Conservation (phyloP, 2,797 vertebrate species). For the Huso huso region DNA sequence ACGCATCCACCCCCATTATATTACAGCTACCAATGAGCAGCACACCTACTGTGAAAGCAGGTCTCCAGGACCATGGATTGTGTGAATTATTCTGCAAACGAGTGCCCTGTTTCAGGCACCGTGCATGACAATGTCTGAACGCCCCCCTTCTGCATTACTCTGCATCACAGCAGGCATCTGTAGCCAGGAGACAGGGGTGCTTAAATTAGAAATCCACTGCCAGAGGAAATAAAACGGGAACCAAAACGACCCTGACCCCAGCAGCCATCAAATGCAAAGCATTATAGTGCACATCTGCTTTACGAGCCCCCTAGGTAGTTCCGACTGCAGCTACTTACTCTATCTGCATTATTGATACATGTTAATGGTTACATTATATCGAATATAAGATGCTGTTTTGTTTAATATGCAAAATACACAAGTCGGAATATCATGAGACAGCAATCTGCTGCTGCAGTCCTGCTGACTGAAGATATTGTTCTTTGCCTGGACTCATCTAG, state of each 20-base stretch:
- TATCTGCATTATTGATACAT: slow-evolving; percentile 76
- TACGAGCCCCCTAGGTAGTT: slow-evolving; percentile 50
- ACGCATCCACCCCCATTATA: too few species aligned
- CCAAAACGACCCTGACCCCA: slow-evolving; percentile 53
- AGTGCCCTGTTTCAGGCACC: slow-evolving; percentile 29
- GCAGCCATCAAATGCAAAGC: slow-evolving; percentile 50
- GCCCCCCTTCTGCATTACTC: slow-evolving; percentile 28
- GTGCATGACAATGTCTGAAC: slow-evolving; percentile 30
- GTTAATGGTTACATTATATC: slow-evolving; percentile 74
- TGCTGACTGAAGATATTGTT: slow-evolving; percentile 20
- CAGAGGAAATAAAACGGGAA: slow-evolving; percentile 61
- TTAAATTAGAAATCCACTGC: slow-evolving; percentile 51
- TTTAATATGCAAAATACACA: slow-evolving; percentile 53
- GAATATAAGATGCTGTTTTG: slow-evolving; percentile 51
- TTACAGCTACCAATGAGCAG: too few species aligned
- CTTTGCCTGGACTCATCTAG: slow-evolving; percentile 30
- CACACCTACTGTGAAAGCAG: background rate
- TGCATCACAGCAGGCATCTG: slow-evolving; percentile 38
- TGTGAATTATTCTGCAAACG: background rate
- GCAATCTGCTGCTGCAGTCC: slow-evolving; percentile 27
- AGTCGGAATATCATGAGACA: slow-evolving; percentile 23
- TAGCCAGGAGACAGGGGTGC: slow-evolving; percentile 47
- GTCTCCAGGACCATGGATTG: slow-evolving; percentile 4
- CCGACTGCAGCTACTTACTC: slow-evolving; percentile 58
- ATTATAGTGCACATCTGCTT: slow-evolving; percentile 63